Percentiles rank a stretch among this genome's conserved stretches.
Evolutionary conservation across 1,140 invertebrate species (phyloP).

Genomic region (Steinernema khuongi): DNA sequence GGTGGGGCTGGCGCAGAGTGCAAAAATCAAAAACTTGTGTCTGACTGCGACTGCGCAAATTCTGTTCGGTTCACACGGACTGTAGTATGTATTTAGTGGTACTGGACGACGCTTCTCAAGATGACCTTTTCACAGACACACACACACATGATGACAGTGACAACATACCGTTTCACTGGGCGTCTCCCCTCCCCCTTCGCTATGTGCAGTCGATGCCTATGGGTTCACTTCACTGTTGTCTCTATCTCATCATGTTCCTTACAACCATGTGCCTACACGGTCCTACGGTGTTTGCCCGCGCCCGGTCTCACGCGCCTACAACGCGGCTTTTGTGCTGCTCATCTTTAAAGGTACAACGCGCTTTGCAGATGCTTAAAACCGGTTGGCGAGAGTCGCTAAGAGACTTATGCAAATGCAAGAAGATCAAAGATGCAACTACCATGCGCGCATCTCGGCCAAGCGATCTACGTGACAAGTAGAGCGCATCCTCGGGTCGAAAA

Average conservation of each 20-base stretch:
- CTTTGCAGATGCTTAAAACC: background rate
- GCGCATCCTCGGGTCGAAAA: slow-evolving; percentile 9
- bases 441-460: background rate
- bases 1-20: background rate
- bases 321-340: background rate
- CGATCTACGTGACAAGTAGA: background rate
- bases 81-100: background rate
- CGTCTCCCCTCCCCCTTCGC: background rate
- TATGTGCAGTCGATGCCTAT: background rate
- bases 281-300: too few relatives aligned
- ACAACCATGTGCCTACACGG: too few relatives aligned
- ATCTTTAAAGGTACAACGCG: background rate
- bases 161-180: background rate
- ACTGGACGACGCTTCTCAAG: background rate
- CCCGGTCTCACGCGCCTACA: background rate
- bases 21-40: slow-evolving; percentile 1
- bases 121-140: background rate
- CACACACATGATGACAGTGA: background rate
- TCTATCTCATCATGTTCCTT: too few relatives aligned
- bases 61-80: too few relatives aligned
- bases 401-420: background rate
- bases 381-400: background rate
- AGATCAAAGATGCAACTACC: slow-evolving; percentile 13
- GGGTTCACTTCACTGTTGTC: background rate
- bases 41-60: too few relatives aligned